Percentiles rank a stretch among this genome's conserved stretches.
These are phyloP conservation scores for Linnaemya tessellans DNA, from an alignment of 2,888 invertebrate species.

Conservation along the genomic window DNA sequence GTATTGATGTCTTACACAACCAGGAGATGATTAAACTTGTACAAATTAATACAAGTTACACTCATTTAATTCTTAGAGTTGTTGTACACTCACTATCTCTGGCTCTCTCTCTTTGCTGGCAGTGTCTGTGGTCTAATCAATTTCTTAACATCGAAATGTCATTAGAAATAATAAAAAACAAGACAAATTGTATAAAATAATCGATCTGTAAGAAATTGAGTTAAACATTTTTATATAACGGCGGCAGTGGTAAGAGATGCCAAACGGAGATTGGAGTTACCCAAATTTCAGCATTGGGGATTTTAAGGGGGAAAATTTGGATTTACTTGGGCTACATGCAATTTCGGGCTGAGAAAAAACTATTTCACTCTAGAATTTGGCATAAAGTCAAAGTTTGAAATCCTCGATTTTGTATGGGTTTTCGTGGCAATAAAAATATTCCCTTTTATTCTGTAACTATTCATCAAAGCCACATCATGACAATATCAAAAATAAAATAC, in stretches of 20 bases:
- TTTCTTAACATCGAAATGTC: conserved; percentile 41
- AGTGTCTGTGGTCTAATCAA: conserved; percentile 30
- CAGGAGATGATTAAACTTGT: conserved; percentile 14
- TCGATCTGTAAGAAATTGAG: conserved; percentile 52
- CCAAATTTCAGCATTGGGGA: neutral
- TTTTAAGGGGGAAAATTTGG: neutral
- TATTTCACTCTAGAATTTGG: no score
- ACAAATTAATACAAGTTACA: conserved; percentile 31
- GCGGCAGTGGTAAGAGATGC: neutral
- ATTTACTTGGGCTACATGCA: no score
- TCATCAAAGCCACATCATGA: no score
- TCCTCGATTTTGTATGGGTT: no score
- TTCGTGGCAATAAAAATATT: no score
- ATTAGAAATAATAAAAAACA: conserved; percentile 27
- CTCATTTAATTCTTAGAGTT: conserved; percentile 29
- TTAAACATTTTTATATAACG: conserved; percentile 3
- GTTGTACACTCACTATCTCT: conserved; percentile 9
- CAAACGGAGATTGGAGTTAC: neutral
- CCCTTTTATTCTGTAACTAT: no score
- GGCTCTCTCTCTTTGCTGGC: neutral
- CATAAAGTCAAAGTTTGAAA: no score
- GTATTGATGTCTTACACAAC: conserved; percentile 43
- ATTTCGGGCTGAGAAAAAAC: no score
- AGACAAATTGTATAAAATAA: conserved; percentile 53
- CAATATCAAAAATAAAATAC: no score